Base-by-base conservation (phyloP, 2,888 invertebrate genomes). In the Eulithis prunata region DNA sequence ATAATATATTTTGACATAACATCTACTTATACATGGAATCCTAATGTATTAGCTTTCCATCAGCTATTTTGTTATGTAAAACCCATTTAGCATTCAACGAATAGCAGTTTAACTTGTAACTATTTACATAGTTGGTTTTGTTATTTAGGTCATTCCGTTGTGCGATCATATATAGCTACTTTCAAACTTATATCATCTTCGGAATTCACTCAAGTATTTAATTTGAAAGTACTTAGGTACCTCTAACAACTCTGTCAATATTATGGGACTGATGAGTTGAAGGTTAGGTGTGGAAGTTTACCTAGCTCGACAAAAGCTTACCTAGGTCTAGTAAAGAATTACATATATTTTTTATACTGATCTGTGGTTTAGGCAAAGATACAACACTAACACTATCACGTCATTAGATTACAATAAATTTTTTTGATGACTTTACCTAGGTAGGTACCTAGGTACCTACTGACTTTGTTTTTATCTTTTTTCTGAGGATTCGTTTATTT, bases 131-230 rank as follows among this genome's bases (percentile, higher is more conserved):
- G 57, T 52, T 56, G 36, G 54, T 3, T 41, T 41, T 41, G 41
- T 41, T 57, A 64, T 64, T 62, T 52, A 62, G 64, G 58, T 8
- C 54, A 41, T 54, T 28, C 6, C 43, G 28, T 14, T 51, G 41
- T 61, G 53, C 55, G 60, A 66, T 66, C 63, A 57, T 57, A 53
- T 58, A 57, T 59, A 49, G 41, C 41, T 46, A 52, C 52, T 60
- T 45, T 32, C 59, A 32, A 6, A 32, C 6, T 32, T 32, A 32
- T 32, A 57, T 59, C 45, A 54, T 47, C 56, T 55, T 57, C n/a
- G 57, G 55, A 51, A 62, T 56, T 62, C 62, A 65, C 38, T 60
- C 53, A 63, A 53, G 46, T 55, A 51, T 63, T 62, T 52, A 47
- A 54, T 21, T 21, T 21, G 21, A 21, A 21, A 21, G 2, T 21